Evolutionary conservation across 2,888 invertebrate genomes (phyloP).

Genomic region (Pyrochroa serraticornis): DNA sequence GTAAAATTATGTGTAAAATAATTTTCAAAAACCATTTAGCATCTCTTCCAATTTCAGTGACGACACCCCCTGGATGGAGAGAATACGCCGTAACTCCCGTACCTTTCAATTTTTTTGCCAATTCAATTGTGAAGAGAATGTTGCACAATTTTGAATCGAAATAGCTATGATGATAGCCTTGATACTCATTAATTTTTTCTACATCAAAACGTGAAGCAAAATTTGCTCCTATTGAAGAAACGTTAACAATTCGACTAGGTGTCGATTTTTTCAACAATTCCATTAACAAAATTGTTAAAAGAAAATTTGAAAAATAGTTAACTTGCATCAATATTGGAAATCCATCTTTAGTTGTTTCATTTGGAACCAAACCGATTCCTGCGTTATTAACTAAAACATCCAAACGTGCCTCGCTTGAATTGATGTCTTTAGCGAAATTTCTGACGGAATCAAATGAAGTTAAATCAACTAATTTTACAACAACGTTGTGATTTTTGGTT

Average conservation of each 20-base stretch:
- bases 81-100: slow-evolving; percentile 51
- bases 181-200: slow-evolving; percentile 43
- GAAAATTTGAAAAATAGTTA: slow-evolving; percentile 75
- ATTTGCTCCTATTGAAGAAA: slow-evolving; percentile 44
- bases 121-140: slow-evolving; percentile 50
- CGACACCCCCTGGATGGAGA: slow-evolving; percentile 48
- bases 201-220: slow-evolving; percentile 42
- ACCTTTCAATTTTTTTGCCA: slow-evolving; percentile 47
- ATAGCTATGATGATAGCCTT: slow-evolving; percentile 40
- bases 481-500: slow-evolving; percentile 53
- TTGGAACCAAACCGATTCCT: slow-evolving; percentile 60
- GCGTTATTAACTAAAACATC: slow-evolving; percentile 73
- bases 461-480: slow-evolving; percentile 61
- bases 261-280: slow-evolving; percentile 52
- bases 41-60: no score
- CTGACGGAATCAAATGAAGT: slow-evolving; percentile 64
- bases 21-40: no score
- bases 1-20: no score
- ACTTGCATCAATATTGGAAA: slow-evolving; percentile 71
- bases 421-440: slow-evolving; percentile 68
- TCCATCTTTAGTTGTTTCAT: slow-evolving; percentile 66
- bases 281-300: slow-evolving; percentile 69
- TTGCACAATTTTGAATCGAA: slow-evolving; percentile 53
- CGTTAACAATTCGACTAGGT: slow-evolving; percentile 51
- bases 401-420: slow-evolving; percentile 61